Percentiles rank a stretch among this genome's conserved stretches.
phyloP scores from a whole-genome alignment of 2,797 vertebrate species.

The Avahi laniger region DNA sequence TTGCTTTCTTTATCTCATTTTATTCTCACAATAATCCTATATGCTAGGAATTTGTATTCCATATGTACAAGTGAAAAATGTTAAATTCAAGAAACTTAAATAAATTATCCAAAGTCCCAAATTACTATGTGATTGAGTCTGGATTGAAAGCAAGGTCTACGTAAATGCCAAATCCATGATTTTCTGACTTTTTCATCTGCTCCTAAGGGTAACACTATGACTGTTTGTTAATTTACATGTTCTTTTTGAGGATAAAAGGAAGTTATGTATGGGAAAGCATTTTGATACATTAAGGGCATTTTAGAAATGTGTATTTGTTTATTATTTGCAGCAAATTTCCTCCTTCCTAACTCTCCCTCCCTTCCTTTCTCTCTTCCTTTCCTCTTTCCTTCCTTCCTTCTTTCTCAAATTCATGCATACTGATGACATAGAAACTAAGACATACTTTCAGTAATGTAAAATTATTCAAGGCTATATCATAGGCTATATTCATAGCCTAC shows the following conservation, averaged over 20 bases:
- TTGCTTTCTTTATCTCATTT: conserved; percentile 36
- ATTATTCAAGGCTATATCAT: background rate
- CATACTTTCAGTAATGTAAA: background rate
- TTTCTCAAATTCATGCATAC: background rate
- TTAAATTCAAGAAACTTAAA: background rate
- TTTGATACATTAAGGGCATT: background rate
- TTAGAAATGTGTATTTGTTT: background rate
- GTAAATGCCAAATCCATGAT: background rate
- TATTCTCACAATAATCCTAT: conserved; percentile 7
- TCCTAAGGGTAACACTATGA: background rate
- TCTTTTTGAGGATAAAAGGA: background rate
- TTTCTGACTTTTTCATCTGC: conserved; percentile 22
- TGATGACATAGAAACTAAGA: background rate
- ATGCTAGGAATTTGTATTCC: background rate
- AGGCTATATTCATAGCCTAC: background rate
- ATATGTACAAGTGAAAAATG: conserved; percentile 33
- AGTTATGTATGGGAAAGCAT: background rate
- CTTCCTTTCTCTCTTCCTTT: background rate
- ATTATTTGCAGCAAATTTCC: background rate
- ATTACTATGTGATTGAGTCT: background rate
- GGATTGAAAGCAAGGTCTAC: background rate
- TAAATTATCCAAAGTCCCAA: background rate
- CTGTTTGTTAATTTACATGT: background rate
- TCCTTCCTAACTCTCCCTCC: background rate
- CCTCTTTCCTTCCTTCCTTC: background rate